A percentile compares a stretch with the other conserved stretches of the same genome.
These are phyloP conservation scores for Temnothorax ravouxi DNA, from an alignment of 2,888 invertebrate species.

Conservation along the genomic window DNA sequence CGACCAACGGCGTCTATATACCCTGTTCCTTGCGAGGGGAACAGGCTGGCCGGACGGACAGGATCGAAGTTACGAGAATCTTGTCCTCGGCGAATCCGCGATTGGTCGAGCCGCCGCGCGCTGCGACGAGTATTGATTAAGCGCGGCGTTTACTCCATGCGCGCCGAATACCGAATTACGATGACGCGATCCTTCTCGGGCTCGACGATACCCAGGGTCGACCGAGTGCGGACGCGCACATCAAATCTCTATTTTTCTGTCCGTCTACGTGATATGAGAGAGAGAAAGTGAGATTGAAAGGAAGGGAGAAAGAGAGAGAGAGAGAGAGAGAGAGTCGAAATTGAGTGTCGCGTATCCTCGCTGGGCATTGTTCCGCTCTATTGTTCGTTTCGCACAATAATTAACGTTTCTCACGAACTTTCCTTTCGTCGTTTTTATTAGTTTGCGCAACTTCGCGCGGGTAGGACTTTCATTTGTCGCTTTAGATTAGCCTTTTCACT, in stretches of 20 bases:
- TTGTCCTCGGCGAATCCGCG: conserved; percentile 37
- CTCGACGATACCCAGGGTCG: conserved; percentile 25
- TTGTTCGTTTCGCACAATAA: conserved; percentile 47
- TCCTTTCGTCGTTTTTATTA: conserved; percentile 17
- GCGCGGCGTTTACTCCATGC: conserved; percentile 32
- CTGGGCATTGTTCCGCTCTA: conserved; percentile 75
- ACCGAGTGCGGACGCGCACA: conserved; percentile 26
- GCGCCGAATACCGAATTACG: conserved; percentile 42
- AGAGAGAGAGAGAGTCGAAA: conserved; percentile 60
- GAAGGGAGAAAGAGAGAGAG: conserved; percentile 64
- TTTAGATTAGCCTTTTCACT: conserved; percentile 35
- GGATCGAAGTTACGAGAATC: conserved; percentile 45
- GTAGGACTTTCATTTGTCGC: conserved; percentile 5
- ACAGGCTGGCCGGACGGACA: not conserved
- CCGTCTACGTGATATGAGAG: conserved; percentile 73
- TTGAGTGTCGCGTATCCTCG: conserved; percentile 75
- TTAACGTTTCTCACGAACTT: conserved; percentile 60
- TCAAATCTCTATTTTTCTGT: conserved; percentile 79
- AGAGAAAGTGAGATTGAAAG: not conserved
- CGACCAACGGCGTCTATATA: not conserved
- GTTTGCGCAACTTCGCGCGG: conserved; percentile 6
- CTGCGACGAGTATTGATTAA: conserved; percentile 45
- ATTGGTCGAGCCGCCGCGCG: conserved; percentile 44
- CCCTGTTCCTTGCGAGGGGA: not conserved
- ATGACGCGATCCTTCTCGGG: conserved; percentile 21